Evolutionary conservation across 2,113 vertebrate species (phyloP), one percentile per base, ranked within the genome.

Genomic region (Pedionomus torquatus): DNA sequence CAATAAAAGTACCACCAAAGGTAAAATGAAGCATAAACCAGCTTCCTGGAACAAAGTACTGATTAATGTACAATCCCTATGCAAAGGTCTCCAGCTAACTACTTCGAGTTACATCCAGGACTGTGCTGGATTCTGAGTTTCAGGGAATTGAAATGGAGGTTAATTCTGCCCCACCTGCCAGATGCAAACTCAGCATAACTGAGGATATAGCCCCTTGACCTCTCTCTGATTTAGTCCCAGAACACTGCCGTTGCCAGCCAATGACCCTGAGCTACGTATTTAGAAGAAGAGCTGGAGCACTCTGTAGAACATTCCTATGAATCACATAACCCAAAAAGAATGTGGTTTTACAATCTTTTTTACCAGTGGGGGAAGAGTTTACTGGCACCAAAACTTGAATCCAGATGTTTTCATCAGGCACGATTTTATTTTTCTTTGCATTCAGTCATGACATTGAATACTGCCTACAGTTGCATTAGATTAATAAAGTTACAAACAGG

Each of bases 401-500:
- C 96, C 97, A 98, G 97, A 98, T 97, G 97, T 97, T 97, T 96
- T 91, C 83, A 54, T 89, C 95, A 96, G 96, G 82, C 92, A 84
- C 20, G 9, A 72, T 91, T 93, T 92, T 91, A 75, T 93, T 96
- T 96, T 96, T 44, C 93, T 96, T 95, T 87, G 87, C 91, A 74
- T 96, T 95, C 86, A 82, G 3, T 94, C 92, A 87, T 94, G 95
- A 94, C 87, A 69, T 26, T 66, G 83, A 94, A 86, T 28, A 21
- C 54, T 91, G 89, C 79, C 74, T 81, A 25, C 80, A 92, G 65
- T 96, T 92, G 90, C 87, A 87, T 79, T 87, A 54, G 92, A 97
- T 96, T 85, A 92, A 90, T 92, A 90, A 82, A 89, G 64, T 71
- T 87, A 80, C 61, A 82, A 89, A 44, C 61, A 75, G 63, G 90